Conservation (phyloP, 2,113 vertebrate species). For the Glareola pratincola region DNA sequence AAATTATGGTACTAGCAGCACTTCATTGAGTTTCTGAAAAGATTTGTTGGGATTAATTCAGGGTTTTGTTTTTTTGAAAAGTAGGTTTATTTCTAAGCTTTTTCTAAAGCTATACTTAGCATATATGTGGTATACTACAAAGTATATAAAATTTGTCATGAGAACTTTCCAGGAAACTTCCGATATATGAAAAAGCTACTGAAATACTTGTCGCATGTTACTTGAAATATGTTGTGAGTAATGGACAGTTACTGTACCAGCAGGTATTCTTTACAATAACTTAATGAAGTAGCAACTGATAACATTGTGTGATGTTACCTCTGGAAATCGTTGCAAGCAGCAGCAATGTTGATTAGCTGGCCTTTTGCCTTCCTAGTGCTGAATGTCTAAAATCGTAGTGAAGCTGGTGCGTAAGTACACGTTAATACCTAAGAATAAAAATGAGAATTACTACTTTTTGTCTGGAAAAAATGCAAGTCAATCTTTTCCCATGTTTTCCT, state of each 20-base stretch:
- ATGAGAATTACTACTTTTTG: not conserved
- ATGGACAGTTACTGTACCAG: not conserved
- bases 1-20: not conserved
- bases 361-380: not conserved
- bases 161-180: not conserved
- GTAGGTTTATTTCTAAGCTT: not conserved
- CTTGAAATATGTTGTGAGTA: not conserved
- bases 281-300: not conserved
- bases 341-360: not conserved
- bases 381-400: not conserved
- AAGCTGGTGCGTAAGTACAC: not conserved
- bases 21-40: not conserved
- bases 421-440: not conserved
- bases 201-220: not conserved
- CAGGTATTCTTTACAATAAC: not conserved
- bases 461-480: not conserved
- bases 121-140: not conserved
- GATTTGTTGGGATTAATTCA: not conserved
- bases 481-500: not conserved
- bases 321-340: not conserved
- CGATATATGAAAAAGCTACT: not conserved
- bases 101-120: not conserved
- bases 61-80: accelerated
- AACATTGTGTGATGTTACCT: not conserved
- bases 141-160: not conserved